Evolutionary conservation across 2,888 invertebrate species (phyloP).

Genomic region (Drosophila nr. medialis): DNA sequence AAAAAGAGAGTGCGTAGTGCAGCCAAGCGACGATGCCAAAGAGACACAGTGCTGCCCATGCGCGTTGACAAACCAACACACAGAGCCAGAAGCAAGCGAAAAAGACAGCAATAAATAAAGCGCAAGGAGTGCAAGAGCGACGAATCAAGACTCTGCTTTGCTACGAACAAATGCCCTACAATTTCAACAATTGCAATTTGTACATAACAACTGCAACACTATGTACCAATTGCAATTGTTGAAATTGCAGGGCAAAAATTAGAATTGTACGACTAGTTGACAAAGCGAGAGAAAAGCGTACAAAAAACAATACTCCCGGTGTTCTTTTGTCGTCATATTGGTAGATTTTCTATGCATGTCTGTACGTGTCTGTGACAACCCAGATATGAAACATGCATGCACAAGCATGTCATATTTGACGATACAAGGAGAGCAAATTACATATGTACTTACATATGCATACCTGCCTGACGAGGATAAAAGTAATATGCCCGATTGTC

Average conservation of each 20-base stretch:
- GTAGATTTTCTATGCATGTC: slow-evolving; percentile 29
- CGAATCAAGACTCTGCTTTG: slow-evolving; percentile 6
- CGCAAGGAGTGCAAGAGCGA: slow-evolving; percentile 14
- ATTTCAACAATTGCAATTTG: neutral
- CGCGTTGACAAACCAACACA: slow-evolving; percentile 49
- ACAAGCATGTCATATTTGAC: slow-evolving; percentile 32
- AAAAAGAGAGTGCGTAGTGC: slow-evolving; percentile 42
- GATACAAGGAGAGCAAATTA: slow-evolving; percentile 11
- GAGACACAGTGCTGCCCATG: slow-evolving; percentile 58
- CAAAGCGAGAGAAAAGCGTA: neutral
- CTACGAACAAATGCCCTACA: slow-evolving; percentile 44
- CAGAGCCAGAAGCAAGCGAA: slow-evolving; percentile 9
- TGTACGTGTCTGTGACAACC: slow-evolving; percentile 26
- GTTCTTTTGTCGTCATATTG: slow-evolving; percentile 17
- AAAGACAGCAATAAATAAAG: slow-evolving; percentile 13
- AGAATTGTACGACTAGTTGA: neutral
- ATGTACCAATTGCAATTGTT: too few species aligned
- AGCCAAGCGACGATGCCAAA: slow-evolving; percentile 43
- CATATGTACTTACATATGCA: slow-evolving; percentile 6
- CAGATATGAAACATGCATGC: slow-evolving; percentile 19
- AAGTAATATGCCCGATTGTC: slow-evolving; percentile 46
- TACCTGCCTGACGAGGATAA: slow-evolving; percentile 24
- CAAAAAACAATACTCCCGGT: neutral
- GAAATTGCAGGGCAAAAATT: neutral
- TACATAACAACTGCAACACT: too few species aligned